These are phyloP conservation scores for Hylaeus volcanicus DNA, from an alignment of 1,140 invertebrate genomes.

Conservation along the genomic window DNA sequence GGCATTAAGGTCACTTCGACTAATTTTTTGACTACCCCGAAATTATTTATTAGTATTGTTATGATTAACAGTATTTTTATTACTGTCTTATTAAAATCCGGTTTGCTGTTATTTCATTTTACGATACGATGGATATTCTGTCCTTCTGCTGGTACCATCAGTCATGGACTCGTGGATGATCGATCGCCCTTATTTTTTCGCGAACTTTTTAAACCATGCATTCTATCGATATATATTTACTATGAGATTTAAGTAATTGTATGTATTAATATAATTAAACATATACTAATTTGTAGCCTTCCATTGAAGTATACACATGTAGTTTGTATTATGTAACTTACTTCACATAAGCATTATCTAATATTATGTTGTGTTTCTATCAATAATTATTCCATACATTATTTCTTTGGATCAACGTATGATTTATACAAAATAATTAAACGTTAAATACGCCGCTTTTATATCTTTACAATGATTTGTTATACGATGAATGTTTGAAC, in stretches of 20 bases:
- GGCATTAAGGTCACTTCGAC: slow-evolving; percentile 62
- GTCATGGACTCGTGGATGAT: slow-evolving; percentile 4
- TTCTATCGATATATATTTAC: background rate
- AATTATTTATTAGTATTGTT: background rate
- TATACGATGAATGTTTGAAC: background rate
- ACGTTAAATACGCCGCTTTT: background rate
- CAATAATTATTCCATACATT: background rate
- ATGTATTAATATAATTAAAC: background rate
- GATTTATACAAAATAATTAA: background rate
- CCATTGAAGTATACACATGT: slow-evolving; percentile 11
- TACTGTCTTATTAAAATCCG: background rate
- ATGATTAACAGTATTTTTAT: background rate
- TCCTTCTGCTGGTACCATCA: background rate
- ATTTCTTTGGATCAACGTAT: background rate
- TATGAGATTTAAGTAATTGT: background rate
- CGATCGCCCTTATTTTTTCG: background rate
- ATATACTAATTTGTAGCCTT: background rate
- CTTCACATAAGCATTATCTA: slow-evolving; percentile 54
- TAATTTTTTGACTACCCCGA: slow-evolving; percentile 19
- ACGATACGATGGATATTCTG: no score
- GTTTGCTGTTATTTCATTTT: no score
- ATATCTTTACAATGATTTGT: background rate
- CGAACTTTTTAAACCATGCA: no score
- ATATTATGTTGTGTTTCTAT: slow-evolving; percentile 28
- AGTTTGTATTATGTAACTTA: slow-evolving; percentile 59